phyloP scores from a whole-genome alignment of 1,140 invertebrate species.

The Solenopsis invicta region DNA sequence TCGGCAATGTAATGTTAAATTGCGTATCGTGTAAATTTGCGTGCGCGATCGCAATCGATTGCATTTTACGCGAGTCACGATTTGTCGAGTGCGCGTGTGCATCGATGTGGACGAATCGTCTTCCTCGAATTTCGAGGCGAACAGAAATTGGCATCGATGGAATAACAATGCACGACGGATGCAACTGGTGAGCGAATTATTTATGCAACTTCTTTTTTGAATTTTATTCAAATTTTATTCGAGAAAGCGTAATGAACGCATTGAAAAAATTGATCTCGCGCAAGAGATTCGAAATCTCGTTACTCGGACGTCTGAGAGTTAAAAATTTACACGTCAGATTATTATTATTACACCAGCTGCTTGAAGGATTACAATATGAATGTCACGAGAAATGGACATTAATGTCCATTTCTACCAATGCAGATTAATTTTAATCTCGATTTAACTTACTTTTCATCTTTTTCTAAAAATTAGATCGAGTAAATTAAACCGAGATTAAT shows the following conservation, averaged over 20 bases:
- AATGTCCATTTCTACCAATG: too few species aligned
- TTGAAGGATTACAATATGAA: constrained; percentile 38
- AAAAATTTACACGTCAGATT: constrained; percentile 13
- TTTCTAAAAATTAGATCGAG: too few species aligned
- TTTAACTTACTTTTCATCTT: too few species aligned
- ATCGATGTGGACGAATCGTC: background rate
- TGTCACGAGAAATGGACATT: constrained; percentile 66
- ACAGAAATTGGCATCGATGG: background rate
- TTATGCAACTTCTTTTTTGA: background rate
- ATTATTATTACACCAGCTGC: background rate
- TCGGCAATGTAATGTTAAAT: constrained; percentile 30
- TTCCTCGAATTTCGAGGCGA: constrained; percentile 4
- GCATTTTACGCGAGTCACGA: constrained; percentile 7
- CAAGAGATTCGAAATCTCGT: background rate
- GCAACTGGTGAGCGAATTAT: constrained; percentile 19
- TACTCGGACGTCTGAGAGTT: background rate
- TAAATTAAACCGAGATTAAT: too few species aligned
- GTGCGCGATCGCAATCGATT: background rate
- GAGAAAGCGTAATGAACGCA: background rate
- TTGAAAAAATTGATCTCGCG: background rate
- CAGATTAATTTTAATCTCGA: too few species aligned
- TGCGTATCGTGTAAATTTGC: constrained; percentile 35
- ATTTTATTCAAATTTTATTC: background rate
- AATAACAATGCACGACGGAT: background rate
- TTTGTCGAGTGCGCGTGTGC: background rate